These are phyloP conservation scores for Pteropus alecto DNA, from an alignment of 2,113 vertebrate genomes.

Conservation along the genomic window DNA sequence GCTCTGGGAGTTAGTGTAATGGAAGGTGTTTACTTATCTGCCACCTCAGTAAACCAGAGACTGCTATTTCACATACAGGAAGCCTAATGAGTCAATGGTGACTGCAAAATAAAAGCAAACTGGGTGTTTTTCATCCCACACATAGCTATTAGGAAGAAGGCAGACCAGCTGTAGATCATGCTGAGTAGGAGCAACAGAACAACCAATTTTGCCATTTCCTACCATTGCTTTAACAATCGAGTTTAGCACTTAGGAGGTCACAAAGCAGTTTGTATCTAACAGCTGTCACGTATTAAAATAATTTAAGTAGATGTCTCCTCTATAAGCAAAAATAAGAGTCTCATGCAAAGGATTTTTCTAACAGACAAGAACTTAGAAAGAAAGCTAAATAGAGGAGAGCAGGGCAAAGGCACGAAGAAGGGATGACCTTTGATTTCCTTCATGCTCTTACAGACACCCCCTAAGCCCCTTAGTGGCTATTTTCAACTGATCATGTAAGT, in stretches of 20 bases:
- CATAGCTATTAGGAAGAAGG: neutral
- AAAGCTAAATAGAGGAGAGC: neutral
- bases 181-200: neutral
- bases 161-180: neutral
- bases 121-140: neutral
- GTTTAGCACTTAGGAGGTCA: neutral
- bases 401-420: neutral
- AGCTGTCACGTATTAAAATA: neutral
- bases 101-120: neutral
- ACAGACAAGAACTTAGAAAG: neutral
- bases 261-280: neutral
- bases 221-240: neutral
- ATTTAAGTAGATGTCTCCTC: neutral
- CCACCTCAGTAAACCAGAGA: conserved; percentile 10
- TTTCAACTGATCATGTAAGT: neutral
- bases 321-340: neutral
- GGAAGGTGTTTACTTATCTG: neutral
- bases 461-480: neutral
- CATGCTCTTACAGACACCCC: accelerated
- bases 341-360: neutral
- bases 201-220: neutral
- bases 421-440: neutral
- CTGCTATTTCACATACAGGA: neutral
- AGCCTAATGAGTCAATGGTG: neutral
- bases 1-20: neutral